Evolutionary conservation across 1,140 invertebrate genomes (phyloP), one percentile per base, ranked within the genome.

Genomic region (Ruditapes philippinarum): DNA sequence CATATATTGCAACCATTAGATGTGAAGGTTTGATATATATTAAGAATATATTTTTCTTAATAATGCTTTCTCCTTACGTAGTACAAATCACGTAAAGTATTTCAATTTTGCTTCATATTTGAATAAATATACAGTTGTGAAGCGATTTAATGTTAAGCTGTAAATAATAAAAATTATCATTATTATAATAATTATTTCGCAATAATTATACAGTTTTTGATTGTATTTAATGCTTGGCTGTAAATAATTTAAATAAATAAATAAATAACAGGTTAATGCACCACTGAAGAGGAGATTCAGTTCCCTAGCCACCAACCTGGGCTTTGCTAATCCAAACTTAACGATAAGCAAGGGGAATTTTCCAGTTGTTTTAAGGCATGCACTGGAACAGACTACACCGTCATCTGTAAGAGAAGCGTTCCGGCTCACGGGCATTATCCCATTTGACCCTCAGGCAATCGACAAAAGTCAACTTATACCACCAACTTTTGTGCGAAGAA

Each of bases 1-100:
- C 84, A 88, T 49, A 86, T 80, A 5, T 60, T 91, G 12, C 89
- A 91, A 57, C 88, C 90, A 40, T 68, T 91, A 14, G 83, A 90
- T 70, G 80, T 60, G 33, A 70, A 70, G 33, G n/a, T n/a, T n/a
- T n/a, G n/a, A n/a, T n/a, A n/a, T n/a, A n/a, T n/a, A n/a, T n/a
- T n/a, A n/a, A n/a, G n/a, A n/a, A n/a, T n/a, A n/a, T n/a, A n/a
- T n/a, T n/a, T n/a, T n/a, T n/a, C n/a, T n/a, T n/a, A n/a, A n/a
- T n/a, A n/a, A n/a, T n/a, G n/a, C n/a, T n/a, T n/a, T n/a, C n/a
- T n/a, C n/a, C n/a, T n/a, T n/a, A n/a, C n/a, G n/a, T n/a, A n/a
- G n/a, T n/a, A n/a, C n/a, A n/a, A n/a, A n/a, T n/a, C n/a, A n/a
- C n/a, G n/a, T n/a, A n/a, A n/a, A n/a, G n/a, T n/a, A n/a, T n/a